Conservation (phyloP, 2,113 vertebrate genomes). For the Carassius carassius region DNA sequence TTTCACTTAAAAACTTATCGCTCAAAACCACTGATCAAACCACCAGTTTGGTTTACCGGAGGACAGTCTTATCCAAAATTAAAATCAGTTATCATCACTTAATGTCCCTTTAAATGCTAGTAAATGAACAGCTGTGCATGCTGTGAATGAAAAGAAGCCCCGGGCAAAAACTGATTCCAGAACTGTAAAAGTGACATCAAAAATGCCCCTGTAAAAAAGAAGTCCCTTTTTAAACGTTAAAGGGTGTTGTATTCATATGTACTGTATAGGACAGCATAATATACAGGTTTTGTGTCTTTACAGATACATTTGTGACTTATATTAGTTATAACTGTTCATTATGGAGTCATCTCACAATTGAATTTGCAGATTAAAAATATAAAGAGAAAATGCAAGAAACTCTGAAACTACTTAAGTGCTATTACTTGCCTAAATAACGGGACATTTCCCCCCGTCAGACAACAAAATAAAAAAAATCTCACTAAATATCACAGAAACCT, state of each 20-base stretch:
- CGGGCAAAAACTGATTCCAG: background rate
- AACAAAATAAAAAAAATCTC: too few relatives aligned
- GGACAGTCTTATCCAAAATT: conserved; percentile 8
- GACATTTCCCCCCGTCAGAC: background rate
- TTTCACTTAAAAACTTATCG: conserved; percentile 40
- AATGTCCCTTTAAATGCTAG: background rate
- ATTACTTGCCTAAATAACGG: background rate
- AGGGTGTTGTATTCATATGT: background rate
- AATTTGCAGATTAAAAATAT: background rate
- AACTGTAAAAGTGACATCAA: background rate
- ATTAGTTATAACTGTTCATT: background rate
- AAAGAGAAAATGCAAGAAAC: background rate
- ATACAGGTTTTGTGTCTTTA: background rate
- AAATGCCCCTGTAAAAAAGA: too few relatives aligned
- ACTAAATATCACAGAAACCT: too few relatives aligned
- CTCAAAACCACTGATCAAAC: background rate
- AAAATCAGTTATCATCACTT: background rate
- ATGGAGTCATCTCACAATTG: background rate
- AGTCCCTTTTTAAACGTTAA: too few relatives aligned
- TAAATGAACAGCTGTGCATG: background rate
- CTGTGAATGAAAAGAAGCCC: background rate
- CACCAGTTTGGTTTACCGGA: conserved; percentile 39
- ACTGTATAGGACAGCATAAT: background rate
- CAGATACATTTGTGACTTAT: background rate
- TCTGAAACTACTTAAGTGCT: background rate